These are phyloP conservation scores for Tinea trinotella DNA, from an alignment of 2,888 invertebrate genomes.

Conservation along the genomic window DNA sequence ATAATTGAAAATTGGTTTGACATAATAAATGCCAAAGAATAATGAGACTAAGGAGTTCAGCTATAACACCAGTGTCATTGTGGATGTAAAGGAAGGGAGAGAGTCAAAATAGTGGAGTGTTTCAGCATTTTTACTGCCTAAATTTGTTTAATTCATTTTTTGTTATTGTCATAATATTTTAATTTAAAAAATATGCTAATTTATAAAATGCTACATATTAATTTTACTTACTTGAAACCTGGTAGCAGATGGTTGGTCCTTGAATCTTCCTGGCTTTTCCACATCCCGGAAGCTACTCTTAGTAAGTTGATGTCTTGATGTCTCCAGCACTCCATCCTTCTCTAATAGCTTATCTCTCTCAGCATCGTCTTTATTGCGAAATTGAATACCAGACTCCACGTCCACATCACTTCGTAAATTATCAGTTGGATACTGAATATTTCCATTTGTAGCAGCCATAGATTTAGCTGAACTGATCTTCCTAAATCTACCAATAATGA, in stretches of 20 bases:
- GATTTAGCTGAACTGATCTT: constrained; percentile 69
- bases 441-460: constrained; percentile 67
- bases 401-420: constrained; percentile 39
- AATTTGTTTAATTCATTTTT: too few relatives aligned
- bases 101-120: too few relatives aligned
- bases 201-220: too few relatives aligned
- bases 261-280: constrained; percentile 75
- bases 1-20: too few relatives aligned
- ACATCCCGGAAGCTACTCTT: constrained; percentile 76
- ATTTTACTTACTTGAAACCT: constrained; percentile 68
- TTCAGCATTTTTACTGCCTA: too few relatives aligned
- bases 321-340: constrained; percentile 34
- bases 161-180: too few relatives aligned
- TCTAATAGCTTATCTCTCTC: constrained; percentile 47
- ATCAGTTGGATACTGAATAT: constrained; percentile 57
- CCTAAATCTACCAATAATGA: constrained; percentile 63
- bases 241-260: constrained; percentile 73
- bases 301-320: constrained; percentile 43
- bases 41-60: too few relatives aligned
- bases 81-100: too few relatives aligned
- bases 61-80: too few relatives aligned
- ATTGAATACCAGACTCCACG: constrained; percentile 50
- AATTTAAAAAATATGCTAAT: too few relatives aligned
- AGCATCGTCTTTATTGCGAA: constrained; percentile 37
- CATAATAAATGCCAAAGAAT: too few relatives aligned